A percentile compares a stretch with the other conserved stretches of the same genome.
Conservation (phyloP, 2,888 invertebrate species). For the Nymphalis c-album region DNA sequence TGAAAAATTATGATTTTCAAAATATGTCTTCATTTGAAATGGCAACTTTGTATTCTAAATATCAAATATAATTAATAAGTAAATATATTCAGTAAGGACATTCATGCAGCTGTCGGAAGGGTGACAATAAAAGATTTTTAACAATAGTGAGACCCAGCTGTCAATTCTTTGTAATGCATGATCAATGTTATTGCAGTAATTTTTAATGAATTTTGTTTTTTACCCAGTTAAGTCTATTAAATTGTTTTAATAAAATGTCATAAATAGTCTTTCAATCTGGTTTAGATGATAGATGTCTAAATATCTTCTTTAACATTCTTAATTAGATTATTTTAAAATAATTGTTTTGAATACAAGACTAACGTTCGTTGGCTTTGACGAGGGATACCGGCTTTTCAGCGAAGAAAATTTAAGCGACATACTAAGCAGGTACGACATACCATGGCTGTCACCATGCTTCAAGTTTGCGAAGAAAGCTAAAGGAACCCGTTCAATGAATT, state of each 20-base stretch:
- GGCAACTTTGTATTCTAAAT: background rate
- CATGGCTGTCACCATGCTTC: constrained; percentile 14
- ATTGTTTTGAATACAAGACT: background rate
- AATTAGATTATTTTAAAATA: background rate
- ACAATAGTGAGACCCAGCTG: background rate
- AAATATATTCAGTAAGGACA: background rate
- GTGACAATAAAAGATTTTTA: background rate
- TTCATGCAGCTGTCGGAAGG: constrained; percentile 5
- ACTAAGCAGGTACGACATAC: constrained; percentile 8
- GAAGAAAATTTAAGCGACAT: constrained; percentile 6
- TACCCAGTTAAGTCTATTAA: no score
- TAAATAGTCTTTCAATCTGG: background rate
- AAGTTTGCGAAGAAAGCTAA: constrained; percentile 42
- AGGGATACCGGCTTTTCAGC: constrained; percentile 11
- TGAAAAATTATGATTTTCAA: no score
- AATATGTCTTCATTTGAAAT: background rate
- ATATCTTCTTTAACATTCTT: background rate
- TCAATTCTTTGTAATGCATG: background rate
- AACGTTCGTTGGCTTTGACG: background rate
- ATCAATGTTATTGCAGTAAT: no score
- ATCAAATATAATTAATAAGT: background rate
- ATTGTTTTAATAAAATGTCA: no score
- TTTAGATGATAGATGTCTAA: background rate
- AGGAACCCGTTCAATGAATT: constrained; percentile 56
- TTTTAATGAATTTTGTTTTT: no score